phyloP scores from a whole-genome alignment of 2,888 invertebrate species.

The Gisinianus flammeolus region DNA sequence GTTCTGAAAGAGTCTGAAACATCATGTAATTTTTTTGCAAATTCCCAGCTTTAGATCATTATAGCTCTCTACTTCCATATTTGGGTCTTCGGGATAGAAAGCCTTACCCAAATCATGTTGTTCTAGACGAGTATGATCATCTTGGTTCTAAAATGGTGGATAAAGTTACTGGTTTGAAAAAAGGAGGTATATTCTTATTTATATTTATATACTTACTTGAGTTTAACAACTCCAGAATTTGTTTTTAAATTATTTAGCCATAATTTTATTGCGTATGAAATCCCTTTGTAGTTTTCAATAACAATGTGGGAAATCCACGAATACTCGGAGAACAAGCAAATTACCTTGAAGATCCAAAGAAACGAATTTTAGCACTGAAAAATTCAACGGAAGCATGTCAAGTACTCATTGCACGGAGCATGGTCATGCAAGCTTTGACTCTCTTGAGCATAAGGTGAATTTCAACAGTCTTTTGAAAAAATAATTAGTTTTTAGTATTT shows the following conservation, averaged over 20 bases:
- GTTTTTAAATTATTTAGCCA: background rate
- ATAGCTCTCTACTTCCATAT: constrained; percentile 59
- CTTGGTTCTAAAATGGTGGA: constrained; percentile 65
- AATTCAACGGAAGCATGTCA: constrained; percentile 66
- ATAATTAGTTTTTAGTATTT: no score
- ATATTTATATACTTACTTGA: background rate
- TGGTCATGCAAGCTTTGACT: constrained; percentile 67
- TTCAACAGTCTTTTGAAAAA: no score
- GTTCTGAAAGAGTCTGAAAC: background rate
- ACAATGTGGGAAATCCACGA: background rate
- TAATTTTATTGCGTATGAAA: background rate
- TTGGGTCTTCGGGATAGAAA: constrained; percentile 63
- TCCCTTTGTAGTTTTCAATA: background rate
- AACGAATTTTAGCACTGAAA: constrained; percentile 65
- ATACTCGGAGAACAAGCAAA: constrained; percentile 66
- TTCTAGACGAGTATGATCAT: constrained; percentile 66
- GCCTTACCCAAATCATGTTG: constrained; percentile 64
- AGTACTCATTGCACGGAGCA: constrained; percentile 66
- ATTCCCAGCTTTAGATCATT: constrained; percentile 31
- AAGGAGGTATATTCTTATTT: background rate
- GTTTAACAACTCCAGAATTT: background rate
- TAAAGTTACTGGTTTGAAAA: constrained; percentile 58
- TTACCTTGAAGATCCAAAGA: constrained; percentile 63
- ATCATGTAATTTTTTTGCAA: background rate
- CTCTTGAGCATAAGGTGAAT: constrained; percentile 63